phyloP scores from a whole-genome alignment of 2,113 vertebrate species.

The Furnarius figulus region DNA sequence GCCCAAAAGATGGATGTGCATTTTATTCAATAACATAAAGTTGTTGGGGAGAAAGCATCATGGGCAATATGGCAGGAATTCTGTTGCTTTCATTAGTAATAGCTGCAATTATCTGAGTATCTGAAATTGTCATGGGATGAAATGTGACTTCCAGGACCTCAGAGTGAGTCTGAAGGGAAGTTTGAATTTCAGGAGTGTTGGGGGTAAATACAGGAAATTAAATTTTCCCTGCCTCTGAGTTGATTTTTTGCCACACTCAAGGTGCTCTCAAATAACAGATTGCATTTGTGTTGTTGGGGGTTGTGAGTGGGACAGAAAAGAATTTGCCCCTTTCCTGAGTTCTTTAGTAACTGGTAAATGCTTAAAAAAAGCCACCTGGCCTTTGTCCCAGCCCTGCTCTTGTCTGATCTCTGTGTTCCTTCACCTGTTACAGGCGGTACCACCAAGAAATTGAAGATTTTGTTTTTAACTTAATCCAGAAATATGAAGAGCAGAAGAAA shows the following conservation, averaged over 20 bases:
- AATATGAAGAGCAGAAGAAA: constrained; percentile 81
- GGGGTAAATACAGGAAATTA: not conserved
- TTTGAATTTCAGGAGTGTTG: not conserved
- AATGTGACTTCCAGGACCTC: not conserved
- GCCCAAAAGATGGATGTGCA: not conserved
- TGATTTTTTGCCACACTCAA: not conserved
- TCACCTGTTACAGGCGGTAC: constrained; percentile 78
- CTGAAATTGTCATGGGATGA: not conserved
- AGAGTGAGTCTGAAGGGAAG: not conserved
- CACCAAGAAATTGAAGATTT: constrained; percentile 96
- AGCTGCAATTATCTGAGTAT: not conserved
- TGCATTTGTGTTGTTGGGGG: not conserved
- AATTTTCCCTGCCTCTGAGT: not conserved
- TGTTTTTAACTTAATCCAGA: constrained; percentile 84
- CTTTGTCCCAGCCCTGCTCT: not conserved
- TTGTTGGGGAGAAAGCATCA: not conserved
- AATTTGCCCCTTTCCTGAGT: not conserved
- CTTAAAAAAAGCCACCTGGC: not conserved
- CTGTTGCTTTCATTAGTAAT: not conserved
- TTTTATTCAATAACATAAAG: not conserved
- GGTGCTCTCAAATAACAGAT: not conserved
- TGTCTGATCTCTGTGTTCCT: not conserved
- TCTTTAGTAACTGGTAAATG: not conserved
- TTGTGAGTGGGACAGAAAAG: not conserved
- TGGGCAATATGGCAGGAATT: not conserved